Evolutionary conservation across 2,113 vertebrate species (phyloP).

Genomic region (Hemiscyllium ocellatum): DNA sequence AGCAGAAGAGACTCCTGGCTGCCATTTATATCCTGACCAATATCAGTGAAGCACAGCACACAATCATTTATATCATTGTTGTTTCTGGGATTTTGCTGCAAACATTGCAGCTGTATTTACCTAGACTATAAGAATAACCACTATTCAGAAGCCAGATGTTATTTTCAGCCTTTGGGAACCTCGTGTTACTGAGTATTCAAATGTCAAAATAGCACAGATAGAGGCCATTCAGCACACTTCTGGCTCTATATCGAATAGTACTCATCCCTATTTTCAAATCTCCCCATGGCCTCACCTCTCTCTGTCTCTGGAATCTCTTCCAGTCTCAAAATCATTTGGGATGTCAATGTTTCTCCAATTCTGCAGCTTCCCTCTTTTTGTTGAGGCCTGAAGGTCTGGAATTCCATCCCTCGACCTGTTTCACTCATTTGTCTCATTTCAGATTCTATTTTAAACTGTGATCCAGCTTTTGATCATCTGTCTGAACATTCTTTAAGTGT

Average conservation of each 20-base stretch:
- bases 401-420: neutral
- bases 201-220: too few relatives aligned
- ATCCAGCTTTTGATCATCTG: neutral
- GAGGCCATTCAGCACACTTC: too few relatives aligned
- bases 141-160: neutral
- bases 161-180: neutral
- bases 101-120: neutral
- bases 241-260: too few relatives aligned
- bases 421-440: neutral
- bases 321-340: too few relatives aligned
- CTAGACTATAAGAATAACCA: neutral
- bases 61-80: neutral
- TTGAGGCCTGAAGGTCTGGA: neutral
- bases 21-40: neutral
- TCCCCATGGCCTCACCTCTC: neutral
- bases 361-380: neutral
- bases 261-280: neutral
- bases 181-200: too few relatives aligned
- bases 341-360: neutral
- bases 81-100: neutral
- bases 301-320: neutral
- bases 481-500: neutral
- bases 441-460: neutral
- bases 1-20: neutral
- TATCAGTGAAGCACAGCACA: neutral